Base-by-base conservation (phyloP, 2,888 invertebrate genomes). In the Hymenopus coronatus region DNA sequence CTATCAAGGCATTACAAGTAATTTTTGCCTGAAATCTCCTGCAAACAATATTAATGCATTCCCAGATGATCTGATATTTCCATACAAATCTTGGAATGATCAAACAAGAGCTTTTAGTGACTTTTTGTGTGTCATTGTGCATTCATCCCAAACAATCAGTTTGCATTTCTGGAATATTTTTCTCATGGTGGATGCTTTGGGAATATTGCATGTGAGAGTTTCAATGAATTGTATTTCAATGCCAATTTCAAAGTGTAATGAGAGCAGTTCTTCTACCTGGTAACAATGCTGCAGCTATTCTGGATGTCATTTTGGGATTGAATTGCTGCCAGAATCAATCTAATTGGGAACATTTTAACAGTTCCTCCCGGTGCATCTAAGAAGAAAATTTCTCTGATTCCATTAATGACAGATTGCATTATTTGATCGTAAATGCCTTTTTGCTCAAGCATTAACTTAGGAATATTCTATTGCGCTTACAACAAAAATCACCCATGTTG, bases 391-490 rank as follows among this genome's bases (percentile, higher is more conserved):
- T 40, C 88, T 85, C 88, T 85, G 85, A 84, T 27, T 54, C 88
- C 84, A 54, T 84, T 85, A 88, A 54, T 88, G 84, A 54, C 88
- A 84, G 84, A 46, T 88, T 88, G 28, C 83, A 88, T 83, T 83
- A 88, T 83, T 83, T 82, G 82, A 25, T 88, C 88, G 25, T 88
- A 91, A 46, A 91, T 90, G 85, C 83, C 33, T 54, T 88, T 91
- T 91, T 91, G 91, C 46, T 91, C 90, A 33, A 89, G 89, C 81
- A 85, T 88, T 90, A 91, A 88, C 81, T 91, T 90, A 90, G 91
- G 91, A 84, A 90, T 91, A 90, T 91, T 91, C 90, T 91, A 91
- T 84, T 88, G 90, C 86, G 92, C 90, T 87, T 91, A 90, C 85
- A 89, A 88, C 28, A 91, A 90, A 91, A 90, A 85, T 88, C 90